Evolutionary conservation across 2,888 invertebrate species (phyloP), one percentile per base, ranked within the genome.

Genomic region (Spatulosminthurus flaviceps): DNA sequence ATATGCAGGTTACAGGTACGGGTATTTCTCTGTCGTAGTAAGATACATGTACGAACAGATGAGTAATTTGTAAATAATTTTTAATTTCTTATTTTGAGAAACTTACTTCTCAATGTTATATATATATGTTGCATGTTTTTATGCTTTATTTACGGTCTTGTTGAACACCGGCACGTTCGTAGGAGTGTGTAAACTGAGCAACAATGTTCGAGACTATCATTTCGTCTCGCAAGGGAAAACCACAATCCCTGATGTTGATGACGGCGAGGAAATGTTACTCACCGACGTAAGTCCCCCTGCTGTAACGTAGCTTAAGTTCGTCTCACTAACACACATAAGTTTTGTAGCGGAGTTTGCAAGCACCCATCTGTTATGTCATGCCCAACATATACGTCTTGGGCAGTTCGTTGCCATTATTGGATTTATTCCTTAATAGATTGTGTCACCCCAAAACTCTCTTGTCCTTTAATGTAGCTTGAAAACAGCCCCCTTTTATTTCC

Each of bases 141-240:
- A 41, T 34, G n/a, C 24, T 74, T 29, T 72, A 24, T 72, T 61
- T 74, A 24, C 51, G 41, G 51, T 42, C 69, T 22, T 41, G 70
- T 71, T 71, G 70, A 71, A 64, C 72, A 22, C 61, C 7, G 21
- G n/a, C 22, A 21, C 41, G 29, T 72, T 28, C 60, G n/a, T 72
- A 78, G 78, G 43, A 61, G 9, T 72, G 89, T 92, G 93, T 90
- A 90, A 93, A 90, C 91, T 96, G 89, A 91, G 92, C 89, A 92
- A 93, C 89, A 93, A 94, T 89, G 92, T 95, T 89, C 92, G 92
- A 88, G 93, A 93, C 90, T 91, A 90, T 86, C 87, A 88, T 84
- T 90, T 89, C 87, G 89, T 90, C 86, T 89, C 90, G 84, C 90
- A 91, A 86, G 91, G 90, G 80, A 89, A 89, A 85, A 87, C 90